phyloP scores from a whole-genome alignment of 1,140 invertebrate species.

The Laupala kohalensis region DNA sequence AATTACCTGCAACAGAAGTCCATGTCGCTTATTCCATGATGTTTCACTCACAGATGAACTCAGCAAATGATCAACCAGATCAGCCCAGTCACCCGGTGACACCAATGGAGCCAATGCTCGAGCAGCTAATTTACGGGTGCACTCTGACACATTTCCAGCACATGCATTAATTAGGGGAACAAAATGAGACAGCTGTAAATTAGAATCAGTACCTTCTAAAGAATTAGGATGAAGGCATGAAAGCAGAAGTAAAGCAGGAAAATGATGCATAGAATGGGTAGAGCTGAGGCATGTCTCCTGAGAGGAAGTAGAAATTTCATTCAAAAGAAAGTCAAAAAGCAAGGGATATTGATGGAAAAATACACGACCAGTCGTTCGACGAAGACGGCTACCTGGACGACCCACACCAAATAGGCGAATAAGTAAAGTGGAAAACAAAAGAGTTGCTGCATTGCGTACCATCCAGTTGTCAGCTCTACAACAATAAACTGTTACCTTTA shows the following conservation, averaged over 20 bases:
- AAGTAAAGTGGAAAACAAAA: conserved; percentile 74
- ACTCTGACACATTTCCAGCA: not conserved
- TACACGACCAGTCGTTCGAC: conserved; percentile 43
- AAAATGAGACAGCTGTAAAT: conserved; percentile 37
- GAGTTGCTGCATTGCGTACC: conserved; percentile 74
- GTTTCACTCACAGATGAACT: conserved; percentile 18
- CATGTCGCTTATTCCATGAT: conserved; percentile 38
- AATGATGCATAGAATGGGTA: conserved; percentile 36
- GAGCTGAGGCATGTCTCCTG: conserved; percentile 25
- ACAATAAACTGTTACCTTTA: conserved; percentile 57
- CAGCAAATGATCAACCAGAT: conserved; percentile 24
- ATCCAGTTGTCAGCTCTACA: conserved; percentile 66
- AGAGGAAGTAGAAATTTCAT: conserved; percentile 37
- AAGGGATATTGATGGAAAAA: conserved; percentile 77
- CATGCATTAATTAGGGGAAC: not conserved
- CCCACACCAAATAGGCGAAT: conserved; percentile 83
- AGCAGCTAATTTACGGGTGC: conserved; percentile 47
- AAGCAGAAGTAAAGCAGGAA: conserved; percentile 67
- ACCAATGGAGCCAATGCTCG: conserved; percentile 51
- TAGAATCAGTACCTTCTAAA: conserved; percentile 48
- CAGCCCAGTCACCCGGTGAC: conserved; percentile 24
- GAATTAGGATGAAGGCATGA: conserved; percentile 62
- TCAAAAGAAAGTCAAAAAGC: conserved; percentile 63
- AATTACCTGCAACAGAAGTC: conserved; percentile 36
- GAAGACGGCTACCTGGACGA: conserved; percentile 15